Base-by-base conservation (phyloP, 1,140 invertebrate genomes). In the Ectropis grisescens region DNA sequence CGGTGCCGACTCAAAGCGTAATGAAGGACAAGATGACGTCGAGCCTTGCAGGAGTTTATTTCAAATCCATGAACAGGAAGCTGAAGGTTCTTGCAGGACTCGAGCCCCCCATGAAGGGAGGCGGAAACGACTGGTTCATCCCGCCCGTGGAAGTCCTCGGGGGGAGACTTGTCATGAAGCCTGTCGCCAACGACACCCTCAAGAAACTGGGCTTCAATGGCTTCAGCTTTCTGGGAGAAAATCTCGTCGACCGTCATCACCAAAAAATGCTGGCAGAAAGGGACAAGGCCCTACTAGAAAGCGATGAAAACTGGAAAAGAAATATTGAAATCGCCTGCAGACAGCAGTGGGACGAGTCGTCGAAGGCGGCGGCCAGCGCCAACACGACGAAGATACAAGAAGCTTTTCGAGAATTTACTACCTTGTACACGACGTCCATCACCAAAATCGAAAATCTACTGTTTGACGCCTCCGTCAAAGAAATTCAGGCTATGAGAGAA, bases 1-100 rank as follows among this genome's bases (percentile, higher is more conserved):
- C 60, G 30, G 72, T 80, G 8, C 75, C 75, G n/a, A 78, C 70
- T 6, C 75, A 75, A 35, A 65, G 45, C 13, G 41, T 60, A 2
- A 80, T 80, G 42, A 74, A 47, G 23, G 44, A 66, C 0, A 65
- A 52, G 29, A 80, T 80, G 75, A 37, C 54, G 11, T 50, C 57
- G 6, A 24, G 53, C 0, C 41, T 80, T 0, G 71, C 75, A 0
- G 44, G 58, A 10, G 53, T 80, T 10, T 78, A 68, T 19, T 80
- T 78, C 46, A 71, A 78, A 33, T 68, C 61, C 0, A 71, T 80
- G 75, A 52, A 41, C 2, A 51, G 52, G 2, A 69, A 66, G 33
- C 35, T 69, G 1, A 78, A 74, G 38, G 38, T 64, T 2, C 46
- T 78, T 1, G 70, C 70, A 10, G 72, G 70, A 1, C 42, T 80